Conservation (phyloP, 1,140 invertebrate genomes). For the Dreissena polymorpha region DNA sequence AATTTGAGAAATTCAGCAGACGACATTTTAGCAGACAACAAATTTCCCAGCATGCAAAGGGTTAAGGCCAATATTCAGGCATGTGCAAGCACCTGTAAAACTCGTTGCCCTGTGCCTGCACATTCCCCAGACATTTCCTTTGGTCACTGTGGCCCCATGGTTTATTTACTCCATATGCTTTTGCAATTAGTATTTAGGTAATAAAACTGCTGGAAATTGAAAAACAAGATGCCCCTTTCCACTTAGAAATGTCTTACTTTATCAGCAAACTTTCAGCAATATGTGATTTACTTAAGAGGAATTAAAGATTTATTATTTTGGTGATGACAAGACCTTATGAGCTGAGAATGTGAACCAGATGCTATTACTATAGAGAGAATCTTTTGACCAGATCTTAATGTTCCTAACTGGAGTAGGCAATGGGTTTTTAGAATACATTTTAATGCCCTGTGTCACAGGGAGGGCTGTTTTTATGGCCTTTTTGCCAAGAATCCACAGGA, state of each 20-base stretch:
- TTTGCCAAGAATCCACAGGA: neutral
- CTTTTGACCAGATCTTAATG: slow-evolving; percentile 50
- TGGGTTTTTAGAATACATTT: slow-evolving; percentile 10
- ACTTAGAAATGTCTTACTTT: neutral
- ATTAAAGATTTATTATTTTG: slow-evolving; percentile 22
- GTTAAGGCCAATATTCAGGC: too few relatives aligned
- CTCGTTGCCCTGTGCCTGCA: neutral
- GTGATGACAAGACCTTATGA: slow-evolving; percentile 9
- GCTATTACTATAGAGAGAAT: slow-evolving; percentile 15
- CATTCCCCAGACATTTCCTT: neutral
- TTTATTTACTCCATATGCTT: slow-evolving; percentile 43
- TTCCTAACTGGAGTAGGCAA: slow-evolving; percentile 4
- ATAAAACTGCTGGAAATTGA: slow-evolving; percentile 41
- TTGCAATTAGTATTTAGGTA: slow-evolving; percentile 40
- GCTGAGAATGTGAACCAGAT: slow-evolving; percentile 32
- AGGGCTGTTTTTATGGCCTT: neutral
- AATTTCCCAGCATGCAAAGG: too few relatives aligned
- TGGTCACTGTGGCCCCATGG: neutral
- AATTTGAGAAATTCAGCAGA: too few relatives aligned
- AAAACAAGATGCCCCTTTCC: slow-evolving; percentile 12
- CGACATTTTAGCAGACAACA: too few relatives aligned
- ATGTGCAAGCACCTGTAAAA: neutral
- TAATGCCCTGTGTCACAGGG: neutral
- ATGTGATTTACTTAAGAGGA: neutral
- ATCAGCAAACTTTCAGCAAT: slow-evolving; percentile 3